Evolutionary conservation across 64 coral and sea anemone species (phyloP), one percentile per base, ranked within the genome.

Genomic region (Montipora sp.): DNA sequence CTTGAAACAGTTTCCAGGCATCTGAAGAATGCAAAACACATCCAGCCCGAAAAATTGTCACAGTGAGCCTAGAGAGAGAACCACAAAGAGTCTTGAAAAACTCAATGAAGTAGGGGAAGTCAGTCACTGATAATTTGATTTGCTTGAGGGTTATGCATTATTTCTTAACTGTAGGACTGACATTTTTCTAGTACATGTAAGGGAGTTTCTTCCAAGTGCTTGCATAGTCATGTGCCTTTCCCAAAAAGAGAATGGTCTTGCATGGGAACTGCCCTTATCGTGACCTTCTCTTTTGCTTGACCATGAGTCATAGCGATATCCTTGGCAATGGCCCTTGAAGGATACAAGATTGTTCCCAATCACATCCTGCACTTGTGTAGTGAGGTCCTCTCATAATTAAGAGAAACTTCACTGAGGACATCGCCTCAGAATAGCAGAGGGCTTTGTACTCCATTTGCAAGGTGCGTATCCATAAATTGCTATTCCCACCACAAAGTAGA

Each of bases 401-500:
- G 2, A 87, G 51, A 51, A 19, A 53, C 10, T 46, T 73, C n/a
- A 8, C 10, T 0, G 46, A 20, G 43, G 12, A 12, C 47, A 3
- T 51, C 50, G 22, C 58, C 87, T 71, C 83, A 10, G 65, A 58
- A 19, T 47, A 71, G 7, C 48, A 88, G 20, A 77, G 49, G 6
- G 49, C 48, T 58, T 81, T 48, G 79, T 16, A 81, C 49, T 81
- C 79, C 14, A 49, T 21, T 22, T 81, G 55, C 4, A 81, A 58
- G 27, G 73, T 2, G 73, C 44, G 88, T 70, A 80, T 90, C 7
- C 79, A 21, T 77, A 27, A 27, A 27, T 27, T 27, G 27, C 27
- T 90, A 75, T 69, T 90, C 88, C 75, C 74, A 5, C 51, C 87
- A 4, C 51, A 89, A 58, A 61, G 27, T 74, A 27, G 10, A n/a